Evolutionary conservation across 2,888 invertebrate genomes (phyloP).

Genomic region (Seladonia tumulorum): DNA sequence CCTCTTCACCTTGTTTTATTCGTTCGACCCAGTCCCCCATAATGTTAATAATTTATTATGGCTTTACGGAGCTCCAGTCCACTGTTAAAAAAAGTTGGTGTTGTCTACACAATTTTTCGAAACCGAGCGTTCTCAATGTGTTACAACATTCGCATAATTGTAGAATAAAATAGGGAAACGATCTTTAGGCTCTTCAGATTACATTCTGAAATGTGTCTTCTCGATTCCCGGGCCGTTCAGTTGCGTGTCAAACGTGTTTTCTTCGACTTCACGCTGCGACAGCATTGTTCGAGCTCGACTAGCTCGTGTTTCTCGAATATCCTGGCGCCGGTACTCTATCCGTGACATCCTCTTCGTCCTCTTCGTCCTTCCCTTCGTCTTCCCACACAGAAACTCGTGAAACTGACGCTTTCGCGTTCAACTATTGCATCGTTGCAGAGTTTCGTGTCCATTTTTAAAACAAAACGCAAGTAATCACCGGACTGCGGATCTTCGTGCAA

Average conservation of each 20-base stretch:
- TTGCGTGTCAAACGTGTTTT: conserved; percentile 25
- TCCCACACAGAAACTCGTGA: not conserved
- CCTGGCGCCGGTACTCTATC: conserved; percentile 64
- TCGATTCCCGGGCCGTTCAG: not conserved
- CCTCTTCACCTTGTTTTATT: not conserved
- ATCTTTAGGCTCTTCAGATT: not conserved
- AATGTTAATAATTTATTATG: not conserved
- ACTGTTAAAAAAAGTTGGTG: no score
- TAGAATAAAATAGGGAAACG: not conserved
- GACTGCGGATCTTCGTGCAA: no score
- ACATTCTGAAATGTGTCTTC: not conserved
- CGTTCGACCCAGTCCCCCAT: not conserved
- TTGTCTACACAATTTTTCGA: no score
- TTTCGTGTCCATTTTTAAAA: no score
- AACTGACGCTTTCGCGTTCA: not conserved
- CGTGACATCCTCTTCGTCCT: conserved; percentile 5
- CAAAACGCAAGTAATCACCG: no score
- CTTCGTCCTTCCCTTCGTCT: not conserved
- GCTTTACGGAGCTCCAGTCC: no score
- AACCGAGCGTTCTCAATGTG: no score
- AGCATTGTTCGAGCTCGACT: conserved; percentile 56
- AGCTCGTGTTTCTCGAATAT: conserved; percentile 60
- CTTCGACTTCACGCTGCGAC: conserved; percentile 35
- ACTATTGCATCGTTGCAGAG: no score
- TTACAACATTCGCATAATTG: no score